These are phyloP conservation scores for Gymnoscopelus microlampas DNA, from an alignment of 2,797 vertebrate species.

Conservation along the genomic window DNA sequence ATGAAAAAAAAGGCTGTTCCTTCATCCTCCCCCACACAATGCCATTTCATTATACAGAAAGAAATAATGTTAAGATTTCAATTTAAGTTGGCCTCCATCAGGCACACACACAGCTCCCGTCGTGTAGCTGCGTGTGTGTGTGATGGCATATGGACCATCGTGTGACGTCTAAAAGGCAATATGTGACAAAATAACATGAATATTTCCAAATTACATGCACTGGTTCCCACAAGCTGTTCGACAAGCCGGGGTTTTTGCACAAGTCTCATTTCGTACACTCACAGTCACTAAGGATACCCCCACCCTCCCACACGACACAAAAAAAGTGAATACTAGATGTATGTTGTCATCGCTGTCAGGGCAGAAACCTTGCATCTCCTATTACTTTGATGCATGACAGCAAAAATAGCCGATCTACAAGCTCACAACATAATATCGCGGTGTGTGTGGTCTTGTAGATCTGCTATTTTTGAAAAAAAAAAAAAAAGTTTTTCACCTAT, in stretches of 20 bases:
- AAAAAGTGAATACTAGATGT: no score
- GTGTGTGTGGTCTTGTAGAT: no score
- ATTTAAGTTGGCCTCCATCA: constrained; percentile 6
- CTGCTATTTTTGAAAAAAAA: no score
- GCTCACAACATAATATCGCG: no score
- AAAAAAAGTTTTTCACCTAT: no score
- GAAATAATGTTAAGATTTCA: constrained; percentile 21
- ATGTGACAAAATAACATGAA: constrained; percentile 19
- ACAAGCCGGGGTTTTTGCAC: constrained; percentile 4
- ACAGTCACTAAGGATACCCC: constrained; percentile 15
- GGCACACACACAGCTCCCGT: background rate
- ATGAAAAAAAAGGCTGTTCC: background rate
- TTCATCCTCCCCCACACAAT: background rate
- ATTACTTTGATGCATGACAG: no score
- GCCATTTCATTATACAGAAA: constrained; percentile 1
- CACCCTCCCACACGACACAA: background rate
- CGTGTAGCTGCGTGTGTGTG: background rate
- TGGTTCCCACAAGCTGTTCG: constrained; percentile 19
- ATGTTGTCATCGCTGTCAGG: no score
- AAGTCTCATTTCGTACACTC: constrained; percentile 1
- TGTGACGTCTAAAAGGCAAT: constrained; percentile 14
- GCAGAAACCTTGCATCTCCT: no score
- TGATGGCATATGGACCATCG: background rate
- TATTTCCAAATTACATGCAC: constrained; percentile 30
- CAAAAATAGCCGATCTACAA: no score